Percentiles rank a stretch among this genome's conserved stretches.
phyloP scores from a whole-genome alignment of 2,888 invertebrate genomes.

The Lissocephala sabroskyi region DNA sequence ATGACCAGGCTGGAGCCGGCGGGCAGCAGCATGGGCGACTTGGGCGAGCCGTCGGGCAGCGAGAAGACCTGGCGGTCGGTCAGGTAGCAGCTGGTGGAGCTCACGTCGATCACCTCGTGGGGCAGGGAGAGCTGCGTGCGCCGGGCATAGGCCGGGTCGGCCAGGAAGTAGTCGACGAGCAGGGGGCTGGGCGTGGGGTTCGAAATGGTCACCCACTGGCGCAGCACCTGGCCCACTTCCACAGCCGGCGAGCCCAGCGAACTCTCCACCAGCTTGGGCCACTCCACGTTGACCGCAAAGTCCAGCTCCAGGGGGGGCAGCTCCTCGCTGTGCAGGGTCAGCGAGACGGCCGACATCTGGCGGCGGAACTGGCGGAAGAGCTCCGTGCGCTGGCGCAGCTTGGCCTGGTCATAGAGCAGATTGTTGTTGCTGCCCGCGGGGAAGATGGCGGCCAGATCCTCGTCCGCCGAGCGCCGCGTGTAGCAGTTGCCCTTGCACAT shows the following conservation, averaged over 20 bases:
- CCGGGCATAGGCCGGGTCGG: slow-evolving; percentile 65
- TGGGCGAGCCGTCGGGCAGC: slow-evolving; percentile 41
- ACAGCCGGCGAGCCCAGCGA: slow-evolving; percentile 59
- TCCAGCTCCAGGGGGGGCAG: slow-evolving; percentile 68
- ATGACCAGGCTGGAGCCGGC: slow-evolving; percentile 57
- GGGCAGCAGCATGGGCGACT: slow-evolving; percentile 53
- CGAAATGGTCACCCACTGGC: slow-evolving; percentile 60
- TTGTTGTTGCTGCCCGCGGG: slow-evolving; percentile 45
- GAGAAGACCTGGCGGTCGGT: slow-evolving; percentile 68
- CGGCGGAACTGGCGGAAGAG: slow-evolving; percentile 67
- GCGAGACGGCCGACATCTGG: slow-evolving; percentile 64
- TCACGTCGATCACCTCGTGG: slow-evolving; percentile 68
- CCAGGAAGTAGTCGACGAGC: slow-evolving; percentile 63
- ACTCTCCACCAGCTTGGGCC: slow-evolving; percentile 70
- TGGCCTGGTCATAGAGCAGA: slow-evolving; percentile 66
- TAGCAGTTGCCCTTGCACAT: slow-evolving; percentile 76
- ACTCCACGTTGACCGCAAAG: slow-evolving; percentile 68
- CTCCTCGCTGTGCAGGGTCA: slow-evolving; percentile 69
- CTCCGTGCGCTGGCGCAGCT: slow-evolving; percentile 68
- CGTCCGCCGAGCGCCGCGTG: slow-evolving; percentile 37
- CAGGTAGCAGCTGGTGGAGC: slow-evolving; percentile 64
- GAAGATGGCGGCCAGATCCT: slow-evolving; percentile 25
- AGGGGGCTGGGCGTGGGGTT: slow-evolving; percentile 69
- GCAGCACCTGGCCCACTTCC: slow-evolving; percentile 67
- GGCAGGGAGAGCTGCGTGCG: slow-evolving; percentile 66